These are phyloP conservation scores for Sarcophilus harrisii DNA, from an alignment of 2,797 vertebrate genomes.

Conservation along the genomic window DNA sequence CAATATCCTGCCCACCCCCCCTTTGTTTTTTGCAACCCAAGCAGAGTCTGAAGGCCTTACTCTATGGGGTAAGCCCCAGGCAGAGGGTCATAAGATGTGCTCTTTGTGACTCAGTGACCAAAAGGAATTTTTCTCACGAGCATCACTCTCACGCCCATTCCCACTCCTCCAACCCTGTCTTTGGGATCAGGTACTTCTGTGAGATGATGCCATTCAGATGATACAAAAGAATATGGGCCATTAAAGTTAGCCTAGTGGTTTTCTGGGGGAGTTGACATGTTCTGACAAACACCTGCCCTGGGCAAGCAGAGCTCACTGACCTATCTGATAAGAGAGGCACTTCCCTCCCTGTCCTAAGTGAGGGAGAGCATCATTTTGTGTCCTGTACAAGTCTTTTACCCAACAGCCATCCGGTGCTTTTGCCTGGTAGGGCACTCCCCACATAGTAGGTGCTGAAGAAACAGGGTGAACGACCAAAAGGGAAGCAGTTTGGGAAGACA, in stretches of 20 bases:
- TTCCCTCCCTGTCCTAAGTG: background rate
- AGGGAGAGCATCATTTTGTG: background rate
- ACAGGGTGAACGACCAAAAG: background rate
- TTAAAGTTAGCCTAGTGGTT: background rate
- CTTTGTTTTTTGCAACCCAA: background rate
- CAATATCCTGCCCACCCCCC: background rate
- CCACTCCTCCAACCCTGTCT: background rate
- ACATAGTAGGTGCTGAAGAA: background rate
- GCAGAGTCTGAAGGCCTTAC: background rate
- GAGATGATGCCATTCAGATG: conserved; percentile 34
- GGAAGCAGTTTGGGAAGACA: background rate
- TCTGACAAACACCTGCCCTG: conserved; percentile 26
- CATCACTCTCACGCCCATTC: background rate
- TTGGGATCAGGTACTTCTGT: background rate
- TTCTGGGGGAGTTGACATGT: background rate
- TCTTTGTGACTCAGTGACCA: background rate
- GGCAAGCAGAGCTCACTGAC: background rate
- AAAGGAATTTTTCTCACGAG: background rate
- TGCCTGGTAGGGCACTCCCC: background rate
- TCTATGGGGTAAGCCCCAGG: background rate
- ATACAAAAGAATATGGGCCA: conserved; percentile 3
- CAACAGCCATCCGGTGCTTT: background rate
- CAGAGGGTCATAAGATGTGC: background rate
- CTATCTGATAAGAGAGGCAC: background rate
- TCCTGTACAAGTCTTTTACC: background rate